These are phyloP conservation scores for Eublepharis macularius DNA, from an alignment of 2,113 vertebrate species.

Conservation along the genomic window DNA sequence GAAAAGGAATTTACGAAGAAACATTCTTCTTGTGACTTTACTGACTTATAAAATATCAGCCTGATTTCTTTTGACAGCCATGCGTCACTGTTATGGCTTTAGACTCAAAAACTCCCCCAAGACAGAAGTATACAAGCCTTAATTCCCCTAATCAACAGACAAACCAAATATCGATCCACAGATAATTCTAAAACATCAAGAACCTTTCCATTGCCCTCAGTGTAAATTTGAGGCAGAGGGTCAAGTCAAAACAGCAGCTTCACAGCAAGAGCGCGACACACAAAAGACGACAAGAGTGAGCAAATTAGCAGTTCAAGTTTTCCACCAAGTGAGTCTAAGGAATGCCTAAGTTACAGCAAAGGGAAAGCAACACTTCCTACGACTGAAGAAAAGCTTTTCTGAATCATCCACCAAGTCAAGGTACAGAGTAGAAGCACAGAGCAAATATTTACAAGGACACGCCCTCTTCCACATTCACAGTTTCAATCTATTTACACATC, in stretches of 20 bases:
- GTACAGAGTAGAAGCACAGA: constrained; percentile 20
- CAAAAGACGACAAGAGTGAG: accelerated
- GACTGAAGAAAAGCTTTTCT: constrained; percentile 11
- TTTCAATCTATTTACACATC: constrained; percentile 64
- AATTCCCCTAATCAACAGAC: not conserved
- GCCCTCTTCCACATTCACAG: constrained; percentile 60
- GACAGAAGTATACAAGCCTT: not conserved
- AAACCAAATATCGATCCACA: not conserved
- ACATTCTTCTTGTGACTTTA: not conserved
- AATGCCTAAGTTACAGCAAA: not conserved
- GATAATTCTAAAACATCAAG: not conserved
- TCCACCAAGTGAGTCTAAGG: not conserved
- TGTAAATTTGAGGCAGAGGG: constrained; percentile 23
- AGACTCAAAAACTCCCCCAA: not conserved
- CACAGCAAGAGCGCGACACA: not conserved
- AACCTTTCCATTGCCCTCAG: not conserved
- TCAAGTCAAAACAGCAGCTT: constrained; percentile 11
- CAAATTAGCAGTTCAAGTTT: not conserved
- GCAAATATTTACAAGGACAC: constrained; percentile 45
- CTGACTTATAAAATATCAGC: not conserved
- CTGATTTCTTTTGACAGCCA: not conserved
- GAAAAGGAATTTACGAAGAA: not conserved
- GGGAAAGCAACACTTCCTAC: not conserved
- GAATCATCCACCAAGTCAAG: constrained; percentile 48
- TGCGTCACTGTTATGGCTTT: not conserved